Base-by-base conservation (phyloP, 1,140 invertebrate genomes). In the Cryptotermes secundus region DNA sequence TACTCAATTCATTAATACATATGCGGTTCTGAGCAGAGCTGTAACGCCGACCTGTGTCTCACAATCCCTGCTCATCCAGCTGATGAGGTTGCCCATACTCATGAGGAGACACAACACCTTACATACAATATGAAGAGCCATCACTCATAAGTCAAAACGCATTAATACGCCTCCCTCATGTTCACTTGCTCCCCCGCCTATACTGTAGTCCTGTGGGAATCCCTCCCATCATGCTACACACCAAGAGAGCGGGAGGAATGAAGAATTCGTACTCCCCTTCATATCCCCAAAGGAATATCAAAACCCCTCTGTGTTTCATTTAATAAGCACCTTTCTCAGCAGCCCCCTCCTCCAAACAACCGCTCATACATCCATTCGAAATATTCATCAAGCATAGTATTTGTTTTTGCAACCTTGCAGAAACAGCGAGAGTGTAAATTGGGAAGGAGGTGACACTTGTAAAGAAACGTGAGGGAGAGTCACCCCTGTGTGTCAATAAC, bases 291-390 rank as follows among this genome's bases (percentile, higher is more conserved):
- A 81, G 80, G 80, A 36, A 35, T 81, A 35, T n/a, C 80, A 24
- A 36, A 24, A 81, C 80, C 34, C 80, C 80, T 26, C 34, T 81
- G 80, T 80, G 80, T 81, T 81, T 81, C 80, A 81, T 81, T 81
- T 81, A 81, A 81, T 81, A 81, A 81, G 80, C 80, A 81, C 80
- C 80, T 81, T 80, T 45, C 24, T 81, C 42, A 16, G 19, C 45
- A 16, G 3, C 12, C 45, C 12, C 45, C 45, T 22, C 45, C 22
- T 19, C 45, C 45, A 16, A 49, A 49, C 45, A 16, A 16, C 19
- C 45, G 16, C 59, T 14, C 59, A 72, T 72, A 72, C 59, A 26
- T 7, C 59, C 59, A n/a, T 38, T 45, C 80, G 26, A 35, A 45
- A 81, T 45, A 26, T 9, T 45, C 80, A 81, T 81, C 42, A 36